Conservation (phyloP, 1,140 invertebrate species). For the Drosophila aff. region DNA sequence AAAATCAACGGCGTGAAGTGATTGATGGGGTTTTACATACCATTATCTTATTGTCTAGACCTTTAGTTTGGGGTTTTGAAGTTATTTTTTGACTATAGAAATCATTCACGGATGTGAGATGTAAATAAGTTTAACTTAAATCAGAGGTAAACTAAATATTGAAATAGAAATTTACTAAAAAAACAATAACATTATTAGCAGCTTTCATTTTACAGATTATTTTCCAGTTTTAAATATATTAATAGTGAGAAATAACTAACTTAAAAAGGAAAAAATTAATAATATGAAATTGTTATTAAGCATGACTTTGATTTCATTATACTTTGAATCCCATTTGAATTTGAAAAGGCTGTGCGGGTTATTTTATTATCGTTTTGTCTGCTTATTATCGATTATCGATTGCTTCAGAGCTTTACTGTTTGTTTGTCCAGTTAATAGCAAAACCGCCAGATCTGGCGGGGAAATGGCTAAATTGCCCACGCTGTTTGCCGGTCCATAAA, state of each 20-base stretch:
- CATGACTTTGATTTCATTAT: too few species aligned
- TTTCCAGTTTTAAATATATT: neutral
- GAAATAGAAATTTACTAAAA: neutral
- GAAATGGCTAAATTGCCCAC: too few species aligned
- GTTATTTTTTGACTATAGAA: neutral
- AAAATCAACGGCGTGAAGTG: slow-evolving; percentile 11
- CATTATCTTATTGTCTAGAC: neutral
- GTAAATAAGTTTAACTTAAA: neutral
- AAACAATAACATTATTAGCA: neutral
- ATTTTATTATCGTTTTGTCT: neutral
- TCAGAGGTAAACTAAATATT: neutral
- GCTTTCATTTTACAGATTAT: neutral
- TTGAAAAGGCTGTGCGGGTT: neutral
- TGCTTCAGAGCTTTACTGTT: neutral
- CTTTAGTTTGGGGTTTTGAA: neutral
- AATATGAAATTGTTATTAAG: too few species aligned
- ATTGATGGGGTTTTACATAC: slow-evolving; percentile 9
- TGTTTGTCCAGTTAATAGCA: too few species aligned
- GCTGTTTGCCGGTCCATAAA: neutral
- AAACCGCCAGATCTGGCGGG: too few species aligned
- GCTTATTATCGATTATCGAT: neutral
- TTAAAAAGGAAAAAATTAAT: neutral
- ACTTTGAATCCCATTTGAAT: neutral
- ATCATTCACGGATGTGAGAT: neutral
- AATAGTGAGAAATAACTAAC: neutral